Percentiles rank a stretch among this genome's conserved stretches.
Evolutionary conservation across 2,888 invertebrate species (phyloP).

Genomic region (Acanthococcus lagerstroemiae): DNA sequence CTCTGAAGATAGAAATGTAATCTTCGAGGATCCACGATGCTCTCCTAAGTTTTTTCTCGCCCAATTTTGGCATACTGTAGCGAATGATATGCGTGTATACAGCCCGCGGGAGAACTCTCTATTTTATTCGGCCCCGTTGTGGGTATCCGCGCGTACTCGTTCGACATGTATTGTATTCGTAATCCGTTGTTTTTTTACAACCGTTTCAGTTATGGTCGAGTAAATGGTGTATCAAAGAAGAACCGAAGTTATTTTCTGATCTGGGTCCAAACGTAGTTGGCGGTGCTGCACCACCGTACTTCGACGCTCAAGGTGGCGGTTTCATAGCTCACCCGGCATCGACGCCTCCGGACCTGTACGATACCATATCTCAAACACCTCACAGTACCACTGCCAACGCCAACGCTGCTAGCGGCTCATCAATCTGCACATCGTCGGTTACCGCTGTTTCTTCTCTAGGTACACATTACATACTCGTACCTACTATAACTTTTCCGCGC

Average conservation of each 20-base stretch:
- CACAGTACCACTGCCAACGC: constrained; percentile 49
- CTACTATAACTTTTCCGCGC: too few relatives aligned
- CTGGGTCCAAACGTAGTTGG: constrained; percentile 53
- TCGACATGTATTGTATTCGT: too few relatives aligned
- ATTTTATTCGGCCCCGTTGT: too few relatives aligned
- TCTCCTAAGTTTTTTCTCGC: too few relatives aligned
- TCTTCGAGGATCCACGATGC: too few relatives aligned
- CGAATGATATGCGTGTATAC: too few relatives aligned
- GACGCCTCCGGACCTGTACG: constrained; percentile 53
- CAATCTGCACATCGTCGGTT: constrained; percentile 33
- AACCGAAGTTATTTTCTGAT: constrained; percentile 76
- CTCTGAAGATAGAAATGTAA: too few relatives aligned
- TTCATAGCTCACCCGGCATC: constrained; percentile 37
- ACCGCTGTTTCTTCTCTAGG: constrained; percentile 8
- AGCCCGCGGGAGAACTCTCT: too few relatives aligned
- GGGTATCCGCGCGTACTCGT: too few relatives aligned
- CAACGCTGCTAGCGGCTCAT: not conserved
- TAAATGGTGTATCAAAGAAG: constrained; percentile 86
- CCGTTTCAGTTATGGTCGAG: constrained; percentile 65
- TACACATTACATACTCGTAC: too few relatives aligned
- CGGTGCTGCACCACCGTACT: constrained; percentile 41
- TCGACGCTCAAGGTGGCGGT: constrained; percentile 37
- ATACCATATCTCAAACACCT: constrained; percentile 58
- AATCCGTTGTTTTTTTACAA: not conserved
- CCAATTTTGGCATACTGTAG: too few relatives aligned